These are phyloP conservation scores for Eidolon dupreanum DNA, from an alignment of 2,797 vertebrate species.

Conservation along the genomic window DNA sequence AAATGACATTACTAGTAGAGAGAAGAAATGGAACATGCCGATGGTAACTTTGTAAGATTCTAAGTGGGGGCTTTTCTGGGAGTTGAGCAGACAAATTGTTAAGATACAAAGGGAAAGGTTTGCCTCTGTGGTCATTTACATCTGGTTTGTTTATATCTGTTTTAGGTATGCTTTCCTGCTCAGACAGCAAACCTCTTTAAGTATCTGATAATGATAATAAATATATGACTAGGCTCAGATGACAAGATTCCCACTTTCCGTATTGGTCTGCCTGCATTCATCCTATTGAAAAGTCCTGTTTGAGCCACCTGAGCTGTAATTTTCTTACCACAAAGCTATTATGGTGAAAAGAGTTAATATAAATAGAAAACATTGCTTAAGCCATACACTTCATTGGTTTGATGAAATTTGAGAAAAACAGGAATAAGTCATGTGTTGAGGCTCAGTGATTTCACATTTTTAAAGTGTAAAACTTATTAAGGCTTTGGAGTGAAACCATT, in stretches of 20 bases:
- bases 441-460: conserved; percentile 37
- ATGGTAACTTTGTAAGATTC: not conserved
- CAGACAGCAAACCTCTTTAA: not conserved
- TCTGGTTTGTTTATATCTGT: not conserved
- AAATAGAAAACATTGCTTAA: not conserved
- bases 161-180: not conserved
- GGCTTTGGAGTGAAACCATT: conserved; percentile 1
- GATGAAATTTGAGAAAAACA: conserved; percentile 31
- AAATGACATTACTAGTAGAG: not conserved
- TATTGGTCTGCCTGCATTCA: not conserved
- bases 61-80: not conserved
- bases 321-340: not conserved
- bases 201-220: not conserved
- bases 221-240: not conserved
- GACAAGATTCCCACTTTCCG: not conserved
- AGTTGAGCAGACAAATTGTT: not conserved
- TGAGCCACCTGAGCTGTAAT: not conserved
- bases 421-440: not conserved
- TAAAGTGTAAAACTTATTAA: conserved; percentile 30
- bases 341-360: not conserved
- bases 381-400: not conserved
- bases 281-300: not conserved
- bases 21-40: not conserved
- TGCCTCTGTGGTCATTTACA: not conserved
- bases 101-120: not conserved